Percentiles rank a stretch among this genome's conserved stretches.
These are phyloP conservation scores for Tenodera sinensis DNA, from an alignment of 2,888 invertebrate genomes.

Conservation along the genomic window DNA sequence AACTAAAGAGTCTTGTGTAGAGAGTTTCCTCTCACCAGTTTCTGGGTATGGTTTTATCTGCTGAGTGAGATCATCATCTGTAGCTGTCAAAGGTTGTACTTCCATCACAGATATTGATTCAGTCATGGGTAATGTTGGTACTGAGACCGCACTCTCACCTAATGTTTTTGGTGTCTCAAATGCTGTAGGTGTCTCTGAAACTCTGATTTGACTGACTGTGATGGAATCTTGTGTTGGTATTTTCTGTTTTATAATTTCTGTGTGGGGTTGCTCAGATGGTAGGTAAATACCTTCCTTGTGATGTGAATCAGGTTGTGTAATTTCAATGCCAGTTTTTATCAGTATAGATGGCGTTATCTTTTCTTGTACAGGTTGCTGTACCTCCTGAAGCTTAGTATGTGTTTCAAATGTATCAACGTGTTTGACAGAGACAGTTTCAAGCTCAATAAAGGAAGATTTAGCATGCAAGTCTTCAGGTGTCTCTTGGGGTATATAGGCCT, in stretches of 20 bases:
- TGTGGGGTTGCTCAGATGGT: slow-evolving; percentile 36
- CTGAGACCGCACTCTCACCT: slow-evolving; percentile 20
- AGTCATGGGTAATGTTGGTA: slow-evolving; percentile 19
- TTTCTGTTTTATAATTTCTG: slow-evolving; percentile 27
- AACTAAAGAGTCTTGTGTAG: slow-evolving; percentile 31
- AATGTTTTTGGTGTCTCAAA: slow-evolving; percentile 25
- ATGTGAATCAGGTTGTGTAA: slow-evolving; percentile 30
- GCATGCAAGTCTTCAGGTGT: slow-evolving; percentile 31
- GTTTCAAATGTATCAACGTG: slow-evolving; percentile 29
- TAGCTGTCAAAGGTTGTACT: slow-evolving; percentile 23
- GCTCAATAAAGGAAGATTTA: slow-evolving; percentile 29
- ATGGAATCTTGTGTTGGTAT: slow-evolving; percentile 33
- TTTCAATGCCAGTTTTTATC: slow-evolving; percentile 28
- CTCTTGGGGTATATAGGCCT: slow-evolving; percentile 22
- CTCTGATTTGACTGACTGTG: slow-evolving; percentile 30
- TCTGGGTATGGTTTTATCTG: slow-evolving; percentile 29
- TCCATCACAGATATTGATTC: slow-evolving; percentile 28
- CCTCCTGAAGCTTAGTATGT: not conserved
- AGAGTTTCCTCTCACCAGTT: slow-evolving; percentile 30
- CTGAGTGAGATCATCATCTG: slow-evolving; percentile 28
- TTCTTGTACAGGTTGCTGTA: slow-evolving; percentile 18
- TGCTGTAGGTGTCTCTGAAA: slow-evolving; percentile 28
- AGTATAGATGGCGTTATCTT: slow-evolving; percentile 22
- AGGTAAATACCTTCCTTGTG: slow-evolving; percentile 24
- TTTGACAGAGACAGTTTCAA: slow-evolving; percentile 25